Conservation (phyloP, 2,888 invertebrate species). For the Antheraea assamensis region DNA sequence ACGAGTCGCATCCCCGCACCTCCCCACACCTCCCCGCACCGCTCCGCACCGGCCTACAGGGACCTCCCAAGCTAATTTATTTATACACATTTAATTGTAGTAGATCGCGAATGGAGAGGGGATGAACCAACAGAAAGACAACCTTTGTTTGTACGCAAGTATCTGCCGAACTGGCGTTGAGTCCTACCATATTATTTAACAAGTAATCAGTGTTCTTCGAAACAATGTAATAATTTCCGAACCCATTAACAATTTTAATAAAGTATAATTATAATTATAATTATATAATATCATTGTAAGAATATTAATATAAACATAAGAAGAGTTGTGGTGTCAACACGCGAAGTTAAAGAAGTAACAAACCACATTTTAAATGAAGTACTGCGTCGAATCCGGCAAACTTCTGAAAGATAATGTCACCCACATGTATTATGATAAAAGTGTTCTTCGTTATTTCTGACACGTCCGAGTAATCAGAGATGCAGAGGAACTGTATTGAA, state of each 20-base stretch:
- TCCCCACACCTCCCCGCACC: not conserved
- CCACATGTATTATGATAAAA: not conserved
- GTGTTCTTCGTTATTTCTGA: not conserved
- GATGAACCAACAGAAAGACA: not conserved
- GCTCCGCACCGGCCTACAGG: not conserved
- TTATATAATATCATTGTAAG: too few relatives aligned
- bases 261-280: too few relatives aligned
- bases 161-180: not conserved
- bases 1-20: not conserved
- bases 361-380: not conserved
- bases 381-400: not conserved
- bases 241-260: not conserved
- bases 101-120: not conserved
- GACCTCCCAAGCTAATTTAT: not conserved
- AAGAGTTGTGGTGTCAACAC: not conserved
- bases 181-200: not conserved
- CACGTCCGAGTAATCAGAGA: not conserved
- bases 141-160: not conserved
- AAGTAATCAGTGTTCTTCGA: not conserved
- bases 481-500: not conserved
- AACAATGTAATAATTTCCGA: not conserved
- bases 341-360: not conserved
- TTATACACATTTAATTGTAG: constrained; percentile 7
- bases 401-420: not conserved
- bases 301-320: not conserved